phyloP scores from a whole-genome alignment of 1,140 invertebrate genomes.

The Rhagoletis zephyria region DNA sequence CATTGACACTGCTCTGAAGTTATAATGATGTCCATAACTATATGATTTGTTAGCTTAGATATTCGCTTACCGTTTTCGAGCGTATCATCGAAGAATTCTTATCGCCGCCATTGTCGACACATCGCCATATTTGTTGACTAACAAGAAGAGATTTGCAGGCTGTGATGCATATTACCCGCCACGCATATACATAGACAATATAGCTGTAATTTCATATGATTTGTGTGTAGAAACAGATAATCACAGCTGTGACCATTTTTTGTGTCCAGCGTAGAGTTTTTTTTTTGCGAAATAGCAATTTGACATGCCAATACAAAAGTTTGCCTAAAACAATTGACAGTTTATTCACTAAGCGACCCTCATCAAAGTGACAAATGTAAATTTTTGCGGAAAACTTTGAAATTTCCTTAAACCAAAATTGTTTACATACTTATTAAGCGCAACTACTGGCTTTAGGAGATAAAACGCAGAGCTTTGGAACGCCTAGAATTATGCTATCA shows the following conservation, averaged over 20 bases:
- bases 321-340: slow-evolving; percentile 42
- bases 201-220: background rate
- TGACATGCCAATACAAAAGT: slow-evolving; percentile 44
- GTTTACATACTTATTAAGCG: background rate
- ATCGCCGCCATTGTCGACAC: no score
- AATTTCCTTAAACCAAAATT: background rate
- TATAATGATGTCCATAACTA: no score
- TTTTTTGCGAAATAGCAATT: background rate
- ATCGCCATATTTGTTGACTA: no score
- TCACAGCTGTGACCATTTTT: slow-evolving; percentile 8
- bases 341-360: slow-evolving; percentile 4
- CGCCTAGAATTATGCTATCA: slow-evolving; percentile 1
- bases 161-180: background rate
- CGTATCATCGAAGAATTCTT: no score
- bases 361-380: slow-evolving; percentile 50
- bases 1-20: no score
- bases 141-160: background rate
- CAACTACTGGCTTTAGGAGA: background rate
- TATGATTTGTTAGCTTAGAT: no score
- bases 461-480: background rate
- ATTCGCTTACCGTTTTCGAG: no score
- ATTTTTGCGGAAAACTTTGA: slow-evolving; percentile 10
- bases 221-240: slow-evolving; percentile 29
- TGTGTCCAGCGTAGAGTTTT: background rate
- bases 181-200: no score